Base-by-base conservation (phyloP, 2,797 vertebrate genomes). In the Pogoniulus pusillus region DNA sequence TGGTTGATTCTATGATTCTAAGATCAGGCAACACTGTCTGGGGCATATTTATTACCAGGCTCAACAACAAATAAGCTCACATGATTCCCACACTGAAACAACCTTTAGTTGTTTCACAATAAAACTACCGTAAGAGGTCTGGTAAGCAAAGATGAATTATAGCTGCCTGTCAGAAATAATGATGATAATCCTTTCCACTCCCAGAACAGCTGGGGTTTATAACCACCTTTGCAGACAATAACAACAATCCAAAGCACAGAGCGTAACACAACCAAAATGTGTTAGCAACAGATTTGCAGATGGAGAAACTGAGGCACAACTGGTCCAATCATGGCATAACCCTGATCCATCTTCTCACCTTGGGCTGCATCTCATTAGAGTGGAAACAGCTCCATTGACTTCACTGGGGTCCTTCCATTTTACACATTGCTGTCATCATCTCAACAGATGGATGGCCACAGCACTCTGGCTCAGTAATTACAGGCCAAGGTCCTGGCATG, bases 91-190 rank as follows among this genome's bases (percentile, higher is more conserved):
- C 4, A 4, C 76, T 87, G 53, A 90, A 94, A 93, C 87, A 95
- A 95, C 90, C 95, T 94, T 94, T 93, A 92, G 77, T 94, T 26
- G 72, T 82, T 88, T 90, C 72, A 90, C 74, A 93, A 9, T 78
- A 83, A 81, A 93, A 81, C 76, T 87, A 89, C 84, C 70, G 89
- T 70, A 91, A 91, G 88, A 82, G 86, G 85, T 90, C 95, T 94
- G 76, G 82, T 90, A 93, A 94, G 84, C n/a, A 93, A 89, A 91
- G 88, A 78, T 83, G 70, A 94, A 92, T 91, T 95, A 82, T 29
- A 94, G 70, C 76, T 94, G 82, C 88, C 90, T 94, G 73, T 94
- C 91, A 93, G 69, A 93, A 94, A 93, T 93, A 87, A 93, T 78
- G 93, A 90, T 80, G 88, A 76, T 93, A 95, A 96, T 93, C 92